Evolutionary conservation across 1,140 invertebrate species (phyloP).

Genomic region (Tribolium castaneum): DNA sequence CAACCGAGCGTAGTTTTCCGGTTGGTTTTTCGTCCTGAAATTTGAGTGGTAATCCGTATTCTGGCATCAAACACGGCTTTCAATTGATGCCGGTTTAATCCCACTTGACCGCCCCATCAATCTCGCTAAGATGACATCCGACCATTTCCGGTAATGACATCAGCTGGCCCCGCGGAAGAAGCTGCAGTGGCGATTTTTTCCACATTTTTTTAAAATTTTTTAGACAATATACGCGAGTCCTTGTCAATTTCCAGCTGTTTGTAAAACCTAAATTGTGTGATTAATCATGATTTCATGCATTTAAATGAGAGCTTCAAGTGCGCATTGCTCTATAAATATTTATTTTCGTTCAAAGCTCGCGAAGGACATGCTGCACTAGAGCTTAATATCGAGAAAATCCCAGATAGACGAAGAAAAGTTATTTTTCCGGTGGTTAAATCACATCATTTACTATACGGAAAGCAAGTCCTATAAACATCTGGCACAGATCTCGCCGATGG

Average conservation of each 20-base stretch:
- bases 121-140: conserved; percentile 30
- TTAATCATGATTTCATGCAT: conserved; percentile 17
- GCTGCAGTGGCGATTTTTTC: too few species aligned
- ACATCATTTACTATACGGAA: conserved; percentile 6
- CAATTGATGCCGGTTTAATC: conserved; percentile 32
- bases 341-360: conserved; percentile 3
- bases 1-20: not conserved
- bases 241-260: conserved; percentile 1
- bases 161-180: conserved; percentile 15
- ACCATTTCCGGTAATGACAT: conserved; percentile 31
- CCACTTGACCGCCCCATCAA: conserved; percentile 32
- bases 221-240: too few species aligned
- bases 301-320: conserved; percentile 7
- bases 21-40: conserved; percentile 18
- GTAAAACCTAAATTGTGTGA: conserved; percentile 1
- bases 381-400: too few species aligned
- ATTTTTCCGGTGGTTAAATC: not conserved
- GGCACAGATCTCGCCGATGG: conserved; percentile 1
- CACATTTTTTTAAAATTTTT: too few species aligned
- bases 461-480: conserved; percentile 22
- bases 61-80: conserved; percentile 33
- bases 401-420: conserved; percentile 10
- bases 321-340: conserved; percentile 8
- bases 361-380: too few species aligned
- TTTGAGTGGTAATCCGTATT: conserved; percentile 34